Evolutionary conservation across 2,888 invertebrate species (phyloP).

Genomic region (Trichopria drosophilae): DNA sequence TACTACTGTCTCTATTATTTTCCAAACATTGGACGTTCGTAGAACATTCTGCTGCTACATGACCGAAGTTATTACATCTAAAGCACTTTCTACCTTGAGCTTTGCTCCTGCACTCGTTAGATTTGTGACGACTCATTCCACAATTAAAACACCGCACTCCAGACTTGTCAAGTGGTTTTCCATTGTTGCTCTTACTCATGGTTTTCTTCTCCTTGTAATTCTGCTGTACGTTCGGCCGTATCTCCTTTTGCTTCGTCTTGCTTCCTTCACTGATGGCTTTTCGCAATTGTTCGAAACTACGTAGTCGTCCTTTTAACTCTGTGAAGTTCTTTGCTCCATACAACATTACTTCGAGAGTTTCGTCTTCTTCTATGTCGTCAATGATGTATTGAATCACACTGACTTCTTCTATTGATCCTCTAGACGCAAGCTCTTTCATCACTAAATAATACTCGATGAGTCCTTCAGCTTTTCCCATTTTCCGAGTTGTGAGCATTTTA

Average conservation of each 20-base stretch:
- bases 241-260: too few species aligned
- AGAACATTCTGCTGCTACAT: background rate
- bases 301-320: slow-evolving; percentile 18
- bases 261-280: too few species aligned
- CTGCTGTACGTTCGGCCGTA: too few species aligned
- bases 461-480: slow-evolving; percentile 13
- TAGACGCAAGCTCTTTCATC: slow-evolving; percentile 14
- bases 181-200: background rate
- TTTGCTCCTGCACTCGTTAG: too few species aligned
- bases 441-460: slow-evolving; percentile 10
- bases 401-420: too few species aligned
- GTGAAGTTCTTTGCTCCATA: slow-evolving; percentile 17
- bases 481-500: slow-evolving; percentile 3
- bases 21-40: too few species aligned
- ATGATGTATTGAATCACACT: too few species aligned
- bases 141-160: slow-evolving; percentile 6
- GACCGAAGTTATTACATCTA: too few species aligned
- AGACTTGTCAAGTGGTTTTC: background rate
- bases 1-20: too few species aligned
- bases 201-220: too few species aligned
- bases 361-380: too few species aligned
- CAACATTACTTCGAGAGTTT: slow-evolving; percentile 11
- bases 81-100: too few species aligned
- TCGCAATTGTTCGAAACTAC: slow-evolving; percentile 4
- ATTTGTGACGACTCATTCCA: slow-evolving; percentile 7